Base-by-base conservation (phyloP, 1,140 invertebrate species). In the Linepithema humile region DNA sequence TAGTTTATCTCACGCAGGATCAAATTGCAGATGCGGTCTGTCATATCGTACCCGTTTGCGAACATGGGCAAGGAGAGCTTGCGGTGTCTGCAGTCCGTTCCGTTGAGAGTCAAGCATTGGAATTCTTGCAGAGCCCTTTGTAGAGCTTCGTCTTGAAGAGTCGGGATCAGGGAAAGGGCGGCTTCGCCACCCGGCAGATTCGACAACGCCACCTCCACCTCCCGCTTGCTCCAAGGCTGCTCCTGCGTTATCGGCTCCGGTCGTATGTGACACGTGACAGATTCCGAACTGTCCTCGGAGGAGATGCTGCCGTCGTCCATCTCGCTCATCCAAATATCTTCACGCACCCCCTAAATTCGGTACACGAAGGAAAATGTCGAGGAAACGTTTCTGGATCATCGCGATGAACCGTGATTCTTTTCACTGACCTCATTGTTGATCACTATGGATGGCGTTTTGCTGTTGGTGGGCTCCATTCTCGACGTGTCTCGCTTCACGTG, bases 131-230 rank as follows among this genome's bases (percentile, higher is more conserved):
- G 67, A 38, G 70, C 59, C 77, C 88, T 89, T 35, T 89, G 74
- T 4, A 94, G 53, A 55, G 72, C 74, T 32, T 92, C 90, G 3
- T 88, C 90, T 10, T 69, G 57, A 15, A 94, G 62, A 64, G 85
- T 89, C 15, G 92, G 69, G 45, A 94, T 87, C n/a, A 91, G 26
- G 3, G 89, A 57, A 0, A 94, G 78, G 26, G 91, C 92, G 5
- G 73, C 82, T 75, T 94, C 91, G 1, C 94, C 94, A 0, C 90
- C 92, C 67, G 94, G 92, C 35, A 94, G 88, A 88, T 91, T 91
- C 20, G 84, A 90, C 23, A 94, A 59, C 0, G 92, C 89, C 5
- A 78, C 70, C 40, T 84, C 89, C 57, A 94, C 88, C 69, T 94
- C 91, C 2, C 93, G 90, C 40, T 88, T 88, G 72, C 87, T 82